A percentile compares a stretch with the other conserved stretches of the same genome.
phyloP scores from a whole-genome alignment of 2,797 vertebrate genomes.

The Onychomys torridus region DNA sequence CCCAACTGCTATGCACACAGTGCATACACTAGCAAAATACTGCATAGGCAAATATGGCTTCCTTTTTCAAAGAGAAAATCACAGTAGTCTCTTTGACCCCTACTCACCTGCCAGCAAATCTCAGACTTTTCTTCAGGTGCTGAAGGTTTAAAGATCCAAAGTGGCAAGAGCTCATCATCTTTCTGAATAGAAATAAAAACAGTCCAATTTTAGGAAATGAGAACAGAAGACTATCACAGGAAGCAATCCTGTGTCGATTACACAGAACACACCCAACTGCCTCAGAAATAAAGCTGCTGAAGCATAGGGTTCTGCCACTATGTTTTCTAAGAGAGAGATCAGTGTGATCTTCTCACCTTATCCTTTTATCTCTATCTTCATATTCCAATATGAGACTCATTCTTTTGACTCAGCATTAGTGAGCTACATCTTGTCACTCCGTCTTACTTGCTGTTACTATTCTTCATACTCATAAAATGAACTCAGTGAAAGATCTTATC shows the following conservation, averaged over 20 bases:
- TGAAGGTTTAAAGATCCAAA: constrained; percentile 30
- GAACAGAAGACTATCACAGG: constrained; percentile 38
- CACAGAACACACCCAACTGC: neutral
- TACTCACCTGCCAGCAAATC: neutral
- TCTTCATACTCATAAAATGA: constrained; percentile 58
- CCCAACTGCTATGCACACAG: neutral
- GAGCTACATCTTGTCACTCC: neutral
- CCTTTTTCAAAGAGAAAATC: constrained; percentile 71
- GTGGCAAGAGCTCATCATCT: constrained; percentile 5
- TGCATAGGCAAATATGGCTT: constrained; percentile 22
- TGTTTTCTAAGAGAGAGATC: neutral
- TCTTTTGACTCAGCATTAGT: constrained; percentile 2
- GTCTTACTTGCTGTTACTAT: constrained; percentile 2
- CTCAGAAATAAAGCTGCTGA: constrained; percentile 27
- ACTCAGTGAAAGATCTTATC: constrained; percentile 45
- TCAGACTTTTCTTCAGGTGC: constrained; percentile 12
- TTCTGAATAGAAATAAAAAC: constrained; percentile 72
- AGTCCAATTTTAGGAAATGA: constrained; percentile 72
- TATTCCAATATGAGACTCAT: neutral
- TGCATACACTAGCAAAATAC: constrained; percentile 10
- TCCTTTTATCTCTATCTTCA: constrained; percentile 24
- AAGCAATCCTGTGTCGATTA: constrained; percentile 62
- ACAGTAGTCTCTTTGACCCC: constrained; percentile 57
- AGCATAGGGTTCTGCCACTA: neutral
- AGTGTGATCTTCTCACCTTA: neutral